A percentile compares a stretch with the other conserved stretches of the same genome.
These are phyloP conservation scores for Phorcus lineatus DNA, from an alignment of 2,888 invertebrate genomes.

Conservation along the genomic window DNA sequence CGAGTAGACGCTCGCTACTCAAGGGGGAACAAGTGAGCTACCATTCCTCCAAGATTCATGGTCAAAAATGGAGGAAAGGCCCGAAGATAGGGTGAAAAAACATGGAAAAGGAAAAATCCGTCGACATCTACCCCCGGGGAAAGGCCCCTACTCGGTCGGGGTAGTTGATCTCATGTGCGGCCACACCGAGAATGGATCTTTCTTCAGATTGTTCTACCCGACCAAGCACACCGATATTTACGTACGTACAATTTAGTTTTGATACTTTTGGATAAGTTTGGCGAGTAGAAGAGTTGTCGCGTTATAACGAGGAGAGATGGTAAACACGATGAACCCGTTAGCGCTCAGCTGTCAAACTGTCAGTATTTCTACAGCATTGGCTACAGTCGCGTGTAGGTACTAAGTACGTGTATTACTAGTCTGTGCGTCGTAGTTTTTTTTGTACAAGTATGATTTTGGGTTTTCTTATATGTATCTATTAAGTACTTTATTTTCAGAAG, in stretches of 20 bases:
- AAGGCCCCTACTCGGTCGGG: conserved; percentile 78
- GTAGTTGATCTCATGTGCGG: conserved; percentile 80
- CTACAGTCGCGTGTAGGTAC: no score
- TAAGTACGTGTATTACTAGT: no score
- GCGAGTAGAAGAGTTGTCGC: neutral
- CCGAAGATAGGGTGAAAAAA: neutral
- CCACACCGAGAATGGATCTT: conserved; percentile 78
- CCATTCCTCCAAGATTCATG: neutral
- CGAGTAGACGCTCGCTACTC: no score
- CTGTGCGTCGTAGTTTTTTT: no score
- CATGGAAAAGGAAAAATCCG: conserved; percentile 37
- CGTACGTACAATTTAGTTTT: conserved; percentile 67
- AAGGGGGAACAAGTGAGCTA: no score
- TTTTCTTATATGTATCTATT: no score
- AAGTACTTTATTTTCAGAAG: no score
- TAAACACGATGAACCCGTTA: neutral
- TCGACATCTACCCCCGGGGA: conserved; percentile 64
- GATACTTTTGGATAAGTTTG: neutral
- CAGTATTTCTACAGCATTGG: no score
- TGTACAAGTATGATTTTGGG: no score
- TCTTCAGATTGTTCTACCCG: conserved; percentile 80
- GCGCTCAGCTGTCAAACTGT: neutral
- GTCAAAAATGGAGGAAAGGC: neutral
- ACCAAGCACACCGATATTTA: conserved; percentile 76
- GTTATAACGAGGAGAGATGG: neutral